These are phyloP conservation scores for Mola mola DNA, from an alignment of 2,113 vertebrate genomes.

Conservation along the genomic window DNA sequence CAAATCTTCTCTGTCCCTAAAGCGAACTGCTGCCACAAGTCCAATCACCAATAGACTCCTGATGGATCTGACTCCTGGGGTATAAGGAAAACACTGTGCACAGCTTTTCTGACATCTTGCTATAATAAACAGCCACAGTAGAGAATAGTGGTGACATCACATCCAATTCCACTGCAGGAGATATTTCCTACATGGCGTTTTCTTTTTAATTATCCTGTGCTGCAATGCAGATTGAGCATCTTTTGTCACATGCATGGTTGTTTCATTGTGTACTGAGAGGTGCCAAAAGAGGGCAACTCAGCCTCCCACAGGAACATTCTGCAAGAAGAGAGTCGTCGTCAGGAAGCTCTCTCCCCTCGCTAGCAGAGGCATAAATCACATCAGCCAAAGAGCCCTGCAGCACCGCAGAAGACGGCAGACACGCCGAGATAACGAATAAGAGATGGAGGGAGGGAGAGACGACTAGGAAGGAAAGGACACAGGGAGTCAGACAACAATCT, in stretches of 20 bases:
- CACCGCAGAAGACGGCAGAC: constrained; percentile 50
- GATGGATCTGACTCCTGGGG: constrained; percentile 25
- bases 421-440: constrained; percentile 34
- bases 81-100: constrained; percentile 15
- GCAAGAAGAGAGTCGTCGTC: constrained; percentile 61
- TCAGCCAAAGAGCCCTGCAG: constrained; percentile 65
- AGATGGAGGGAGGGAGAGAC: background rate
- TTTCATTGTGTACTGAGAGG: constrained; percentile 23
- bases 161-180: constrained; percentile 18
- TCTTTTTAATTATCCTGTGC: constrained; percentile 25
- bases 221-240: constrained; percentile 6
- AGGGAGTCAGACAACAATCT: constrained; percentile 33
- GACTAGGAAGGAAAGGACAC: constrained; percentile 23
- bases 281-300: constrained; percentile 23
- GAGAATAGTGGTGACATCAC: constrained; percentile 4
- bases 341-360: constrained; percentile 53
- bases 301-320: constrained; percentile 71
- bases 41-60: constrained; percentile 9
- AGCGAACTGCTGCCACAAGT: constrained; percentile 18
- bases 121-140: background rate
- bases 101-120: background rate
- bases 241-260: constrained; percentile 17
- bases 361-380: constrained; percentile 71
- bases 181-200: constrained; percentile 5
- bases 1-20: constrained; percentile 35